Conservation (phyloP, 1,140 invertebrate genomes). For the Zaprionus ghesquierei region DNA sequence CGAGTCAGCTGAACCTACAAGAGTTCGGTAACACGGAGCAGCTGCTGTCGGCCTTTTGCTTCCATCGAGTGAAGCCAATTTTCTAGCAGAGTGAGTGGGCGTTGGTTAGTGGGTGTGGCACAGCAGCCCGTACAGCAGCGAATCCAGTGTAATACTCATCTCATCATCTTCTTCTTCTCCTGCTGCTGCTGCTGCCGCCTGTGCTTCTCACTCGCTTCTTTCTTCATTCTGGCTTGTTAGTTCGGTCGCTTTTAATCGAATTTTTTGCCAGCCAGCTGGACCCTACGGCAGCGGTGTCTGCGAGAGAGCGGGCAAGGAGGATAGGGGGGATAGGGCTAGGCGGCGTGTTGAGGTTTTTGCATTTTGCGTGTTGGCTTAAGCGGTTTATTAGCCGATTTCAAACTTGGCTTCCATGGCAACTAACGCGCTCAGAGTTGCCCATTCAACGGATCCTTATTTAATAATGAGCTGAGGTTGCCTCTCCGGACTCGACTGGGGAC, state of each 20-base stretch:
- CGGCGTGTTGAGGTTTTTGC: slow-evolving; percentile 17
- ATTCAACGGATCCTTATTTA: slow-evolving; percentile 16
- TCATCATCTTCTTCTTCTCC: not conserved
- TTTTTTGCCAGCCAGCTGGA: slow-evolving; percentile 26
- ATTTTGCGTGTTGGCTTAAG: slow-evolving; percentile 34
- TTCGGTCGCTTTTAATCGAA: slow-evolving; percentile 34
- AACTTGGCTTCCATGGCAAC: slow-evolving; percentile 20
- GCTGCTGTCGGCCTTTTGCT: slow-evolving; percentile 47
- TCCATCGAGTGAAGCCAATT: slow-evolving; percentile 61
- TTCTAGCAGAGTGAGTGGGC: not conserved
- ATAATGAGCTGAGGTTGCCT: slow-evolving; percentile 11
- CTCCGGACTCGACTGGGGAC: not conserved
- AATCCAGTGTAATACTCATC: not conserved
- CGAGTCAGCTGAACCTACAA: slow-evolving; percentile 16
- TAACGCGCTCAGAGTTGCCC: slow-evolving; percentile 15
- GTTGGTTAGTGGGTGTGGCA: not conserved
- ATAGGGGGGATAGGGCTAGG: not conserved
- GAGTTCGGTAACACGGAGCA: slow-evolving; percentile 32
- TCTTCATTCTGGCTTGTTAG: slow-evolving; percentile 16
- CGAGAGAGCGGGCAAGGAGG: not conserved
- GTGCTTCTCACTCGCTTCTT: not conserved
- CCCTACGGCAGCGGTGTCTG: not conserved
- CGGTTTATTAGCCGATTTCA: slow-evolving; percentile 37
- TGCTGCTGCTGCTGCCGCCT: not conserved
- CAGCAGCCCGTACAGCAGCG: not conserved